Conservation (phyloP, 2,113 vertebrate genomes). For the Turnix velox region DNA sequence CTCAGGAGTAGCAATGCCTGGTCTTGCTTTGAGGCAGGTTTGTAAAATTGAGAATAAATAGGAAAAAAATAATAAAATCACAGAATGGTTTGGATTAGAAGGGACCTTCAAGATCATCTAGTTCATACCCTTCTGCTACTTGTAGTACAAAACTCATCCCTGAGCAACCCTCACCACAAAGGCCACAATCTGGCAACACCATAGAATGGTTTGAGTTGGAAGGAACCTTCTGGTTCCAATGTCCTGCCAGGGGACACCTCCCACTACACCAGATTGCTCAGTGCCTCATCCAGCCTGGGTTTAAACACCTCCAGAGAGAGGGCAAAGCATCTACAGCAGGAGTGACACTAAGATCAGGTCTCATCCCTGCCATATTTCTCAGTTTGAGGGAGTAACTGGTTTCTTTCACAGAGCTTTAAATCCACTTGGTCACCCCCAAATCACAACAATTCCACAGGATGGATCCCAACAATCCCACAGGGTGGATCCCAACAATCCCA, state of each 20-base stretch:
- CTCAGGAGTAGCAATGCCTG: fast-evolving
- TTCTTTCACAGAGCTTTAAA: neutral
- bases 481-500: no score
- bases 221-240: no score
- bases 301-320: no score
- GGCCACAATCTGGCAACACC: fast-evolving
- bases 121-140: no score
- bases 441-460: fast-evolving
- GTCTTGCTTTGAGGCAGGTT: neutral
- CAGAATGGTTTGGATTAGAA: no score
- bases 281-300: no score
- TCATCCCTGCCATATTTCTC: fast-evolving
- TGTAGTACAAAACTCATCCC: fast-evolving
- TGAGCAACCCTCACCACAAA: neutral
- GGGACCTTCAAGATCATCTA: no score
- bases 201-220: no score
- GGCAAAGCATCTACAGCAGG: fast-evolving
- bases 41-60: neutral
- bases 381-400: neutral
- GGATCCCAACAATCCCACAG: no score
- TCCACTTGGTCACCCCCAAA: neutral
- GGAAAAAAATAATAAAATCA: no score
- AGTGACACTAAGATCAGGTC: neutral
- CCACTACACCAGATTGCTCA: no score
- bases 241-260: no score